Percentiles rank a stretch among this genome's conserved stretches.
phyloP scores from a whole-genome alignment of 2,797 vertebrate species.

The Coracias cyanogaster region DNA sequence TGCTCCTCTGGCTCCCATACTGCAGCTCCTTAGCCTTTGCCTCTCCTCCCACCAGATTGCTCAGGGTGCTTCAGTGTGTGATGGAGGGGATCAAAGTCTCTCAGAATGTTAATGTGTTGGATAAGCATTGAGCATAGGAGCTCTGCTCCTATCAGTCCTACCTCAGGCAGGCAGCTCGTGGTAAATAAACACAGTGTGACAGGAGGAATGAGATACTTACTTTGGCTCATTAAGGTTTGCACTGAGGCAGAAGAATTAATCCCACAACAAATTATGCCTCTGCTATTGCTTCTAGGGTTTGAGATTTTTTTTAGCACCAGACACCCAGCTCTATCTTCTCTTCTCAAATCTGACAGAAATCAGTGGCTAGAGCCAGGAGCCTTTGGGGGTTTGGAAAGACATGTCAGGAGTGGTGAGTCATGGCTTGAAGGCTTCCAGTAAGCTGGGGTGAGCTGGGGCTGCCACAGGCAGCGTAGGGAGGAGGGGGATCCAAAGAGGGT shows the following conservation, averaged over 20 bases:
- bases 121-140: background rate
- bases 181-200: background rate
- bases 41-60: background rate
- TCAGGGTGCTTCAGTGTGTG: background rate
- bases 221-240: slow-evolving; percentile 50
- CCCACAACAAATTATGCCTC: slow-evolving; percentile 29
- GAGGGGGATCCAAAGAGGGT: background rate
- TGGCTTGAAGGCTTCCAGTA: background rate
- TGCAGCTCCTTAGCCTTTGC: background rate
- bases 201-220: slow-evolving; percentile 21
- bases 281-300: background rate
- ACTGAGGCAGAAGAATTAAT: slow-evolving; percentile 53
- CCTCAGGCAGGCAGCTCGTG: background rate
- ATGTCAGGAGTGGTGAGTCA: background rate
- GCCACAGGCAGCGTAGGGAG: background rate
- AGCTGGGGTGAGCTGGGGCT: background rate
- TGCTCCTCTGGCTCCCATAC: background rate
- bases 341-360: background rate
- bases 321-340: background rate
- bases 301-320: background rate
- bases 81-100: background rate
- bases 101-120: background rate
- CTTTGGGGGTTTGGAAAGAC: background rate
- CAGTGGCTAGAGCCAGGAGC: background rate
- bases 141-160: background rate